Conservation (phyloP, 2,888 invertebrate genomes). For the Junonia oenone region DNA sequence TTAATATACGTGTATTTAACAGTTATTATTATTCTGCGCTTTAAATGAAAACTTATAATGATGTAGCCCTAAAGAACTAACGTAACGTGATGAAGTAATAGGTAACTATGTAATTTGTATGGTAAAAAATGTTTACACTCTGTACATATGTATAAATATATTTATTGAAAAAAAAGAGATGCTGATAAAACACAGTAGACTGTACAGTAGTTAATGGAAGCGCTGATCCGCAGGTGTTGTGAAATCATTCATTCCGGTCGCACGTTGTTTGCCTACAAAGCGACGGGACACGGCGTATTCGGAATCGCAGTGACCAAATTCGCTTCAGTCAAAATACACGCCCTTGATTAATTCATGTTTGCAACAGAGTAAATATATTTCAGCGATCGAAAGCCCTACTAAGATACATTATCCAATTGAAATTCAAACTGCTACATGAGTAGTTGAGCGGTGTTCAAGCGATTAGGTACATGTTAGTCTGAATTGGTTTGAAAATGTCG, state of each 20-base stretch:
- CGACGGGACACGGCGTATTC: constrained; percentile 23
- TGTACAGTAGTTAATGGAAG: constrained; percentile 36
- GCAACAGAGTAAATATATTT: constrained; percentile 41
- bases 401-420: neutral
- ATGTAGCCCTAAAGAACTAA: no score
- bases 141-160: no score
- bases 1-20: no score
- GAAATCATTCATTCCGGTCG: constrained; percentile 44
- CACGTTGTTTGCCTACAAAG: constrained; percentile 39
- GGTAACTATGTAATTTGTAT: no score
- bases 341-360: constrained; percentile 39
- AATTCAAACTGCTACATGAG: neutral
- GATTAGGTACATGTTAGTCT: neutral
- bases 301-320: constrained; percentile 37
- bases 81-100: no score
- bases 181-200: no score
- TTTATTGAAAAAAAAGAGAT: no score
- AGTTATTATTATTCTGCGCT: no score
- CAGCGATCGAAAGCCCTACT: neutral
- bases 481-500: no score
- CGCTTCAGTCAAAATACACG: constrained; percentile 21
- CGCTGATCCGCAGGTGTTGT: constrained; percentile 35
- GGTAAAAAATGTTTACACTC: no score
- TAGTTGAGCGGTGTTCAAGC: no score
- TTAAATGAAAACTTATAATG: no score